phyloP scores from a whole-genome alignment of 1,140 invertebrate genomes.

The Bactericera cockerelli region DNA sequence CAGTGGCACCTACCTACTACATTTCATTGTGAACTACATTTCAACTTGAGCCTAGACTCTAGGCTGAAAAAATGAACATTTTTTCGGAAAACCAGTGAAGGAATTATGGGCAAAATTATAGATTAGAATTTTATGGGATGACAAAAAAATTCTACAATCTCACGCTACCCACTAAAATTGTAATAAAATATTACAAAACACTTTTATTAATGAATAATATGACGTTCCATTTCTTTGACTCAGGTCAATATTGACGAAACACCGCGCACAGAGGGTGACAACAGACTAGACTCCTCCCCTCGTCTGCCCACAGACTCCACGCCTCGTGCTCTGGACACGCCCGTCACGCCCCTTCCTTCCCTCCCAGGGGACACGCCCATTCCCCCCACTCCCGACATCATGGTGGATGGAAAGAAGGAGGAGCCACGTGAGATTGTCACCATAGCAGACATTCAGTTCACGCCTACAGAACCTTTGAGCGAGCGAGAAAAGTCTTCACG shows the following conservation, averaged over 20 bases:
- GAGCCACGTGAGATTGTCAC: background rate
- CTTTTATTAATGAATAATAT: too few relatives aligned
- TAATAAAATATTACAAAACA: too few relatives aligned
- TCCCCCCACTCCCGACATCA: background rate
- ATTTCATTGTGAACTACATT: too few relatives aligned
- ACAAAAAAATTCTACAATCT: too few relatives aligned
- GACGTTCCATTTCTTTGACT: too few relatives aligned
- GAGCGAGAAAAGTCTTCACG: background rate
- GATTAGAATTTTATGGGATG: too few relatives aligned
- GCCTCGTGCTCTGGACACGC: background rate
- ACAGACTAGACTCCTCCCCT: background rate
- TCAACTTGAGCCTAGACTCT: too few relatives aligned
- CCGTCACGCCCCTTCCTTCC: background rate
- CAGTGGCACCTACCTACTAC: too few relatives aligned
- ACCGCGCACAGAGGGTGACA: background rate
- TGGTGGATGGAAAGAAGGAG: background rate
- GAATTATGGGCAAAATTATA: too few relatives aligned
- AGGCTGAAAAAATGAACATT: too few relatives aligned
- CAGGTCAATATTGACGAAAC: conserved; percentile 6
- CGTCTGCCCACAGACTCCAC: background rate
- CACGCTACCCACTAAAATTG: too few relatives aligned
- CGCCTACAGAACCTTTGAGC: background rate
- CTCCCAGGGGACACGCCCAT: background rate
- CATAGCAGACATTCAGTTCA: background rate
- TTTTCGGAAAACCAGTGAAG: too few relatives aligned